phyloP scores from a whole-genome alignment of 2,113 vertebrate species.

The Podiceps cristatus region DNA sequence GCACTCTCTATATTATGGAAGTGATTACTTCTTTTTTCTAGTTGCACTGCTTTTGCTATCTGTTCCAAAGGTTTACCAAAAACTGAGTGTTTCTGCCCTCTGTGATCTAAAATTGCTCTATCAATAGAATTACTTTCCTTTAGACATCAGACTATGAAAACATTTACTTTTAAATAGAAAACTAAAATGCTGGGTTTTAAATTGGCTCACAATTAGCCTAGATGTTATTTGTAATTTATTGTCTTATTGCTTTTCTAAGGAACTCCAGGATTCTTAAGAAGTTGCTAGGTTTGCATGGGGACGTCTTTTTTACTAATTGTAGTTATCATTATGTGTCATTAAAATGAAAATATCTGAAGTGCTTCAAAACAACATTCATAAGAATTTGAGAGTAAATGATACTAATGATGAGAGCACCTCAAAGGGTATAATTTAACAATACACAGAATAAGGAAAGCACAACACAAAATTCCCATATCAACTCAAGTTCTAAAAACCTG shows the following conservation, averaged over 20 bases:
- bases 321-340: slow-evolving; percentile 47
- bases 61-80: slow-evolving; percentile 3
- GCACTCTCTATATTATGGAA: neutral
- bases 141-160: neutral
- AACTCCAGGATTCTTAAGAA: slow-evolving; percentile 39
- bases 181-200: slow-evolving; percentile 23
- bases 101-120: neutral
- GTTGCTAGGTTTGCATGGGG: neutral
- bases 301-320: slow-evolving; percentile 54
- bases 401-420: slow-evolving; percentile 46
- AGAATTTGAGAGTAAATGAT: slow-evolving; percentile 51
- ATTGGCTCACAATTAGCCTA: slow-evolving; percentile 23
- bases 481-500: slow-evolving; percentile 4
- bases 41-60: neutral
- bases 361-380: slow-evolving; percentile 44
- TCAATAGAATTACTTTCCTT: slow-evolving; percentile 21
- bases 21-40: neutral
- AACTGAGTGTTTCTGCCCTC: neutral
- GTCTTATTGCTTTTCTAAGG: slow-evolving; percentile 17
- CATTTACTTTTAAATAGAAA: slow-evolving; percentile 7
- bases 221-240: slow-evolving; percentile 45
- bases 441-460: slow-evolving; percentile 27
- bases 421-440: slow-evolving; percentile 41
- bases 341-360: slow-evolving; percentile 58
- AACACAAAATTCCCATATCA: slow-evolving; percentile 36